Percentiles rank a stretch among this genome's conserved stretches.
phyloP scores from a whole-genome alignment of 1,140 invertebrate genomes.

The Trichoplusia ni region DNA sequence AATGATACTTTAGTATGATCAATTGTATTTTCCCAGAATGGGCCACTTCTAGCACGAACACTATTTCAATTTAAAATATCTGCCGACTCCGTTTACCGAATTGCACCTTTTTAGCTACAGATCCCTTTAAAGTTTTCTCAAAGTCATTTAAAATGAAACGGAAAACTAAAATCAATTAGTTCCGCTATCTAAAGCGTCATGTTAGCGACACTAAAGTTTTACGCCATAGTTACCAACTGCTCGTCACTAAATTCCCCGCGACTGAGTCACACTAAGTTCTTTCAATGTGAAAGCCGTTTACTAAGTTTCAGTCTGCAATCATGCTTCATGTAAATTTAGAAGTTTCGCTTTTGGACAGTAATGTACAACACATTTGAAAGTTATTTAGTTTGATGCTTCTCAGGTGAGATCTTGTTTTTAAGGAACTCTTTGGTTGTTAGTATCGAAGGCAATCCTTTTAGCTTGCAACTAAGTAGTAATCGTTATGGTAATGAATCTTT shows the following conservation, averaged over 20 bases:
- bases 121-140: no score
- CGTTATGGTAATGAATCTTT: conserved; percentile 8
- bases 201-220: conserved; percentile 14
- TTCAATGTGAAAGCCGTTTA: conserved; percentile 33
- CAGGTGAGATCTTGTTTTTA: conserved; percentile 14
- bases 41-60: no score
- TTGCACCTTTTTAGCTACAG: no score
- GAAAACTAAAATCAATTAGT: conserved; percentile 10
- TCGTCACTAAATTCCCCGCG: conserved; percentile 21
- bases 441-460: conserved; percentile 27
- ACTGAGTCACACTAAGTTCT: conserved; percentile 33
- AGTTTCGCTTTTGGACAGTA: conserved; percentile 35
- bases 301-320: conserved; percentile 31
- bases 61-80: no score
- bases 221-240: conserved; percentile 11
- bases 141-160: no score
- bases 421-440: conserved; percentile 6
- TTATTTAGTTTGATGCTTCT: conserved; percentile 1
- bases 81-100: no score
- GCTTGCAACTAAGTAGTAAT: conserved; percentile 11
- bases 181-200: not conserved
- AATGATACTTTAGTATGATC: no score
- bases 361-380: conserved; percentile 9
- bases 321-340: conserved; percentile 36
- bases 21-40: no score